phyloP scores from a whole-genome alignment of 2,113 vertebrate genomes.

The Tachuris rubrigastra region DNA sequence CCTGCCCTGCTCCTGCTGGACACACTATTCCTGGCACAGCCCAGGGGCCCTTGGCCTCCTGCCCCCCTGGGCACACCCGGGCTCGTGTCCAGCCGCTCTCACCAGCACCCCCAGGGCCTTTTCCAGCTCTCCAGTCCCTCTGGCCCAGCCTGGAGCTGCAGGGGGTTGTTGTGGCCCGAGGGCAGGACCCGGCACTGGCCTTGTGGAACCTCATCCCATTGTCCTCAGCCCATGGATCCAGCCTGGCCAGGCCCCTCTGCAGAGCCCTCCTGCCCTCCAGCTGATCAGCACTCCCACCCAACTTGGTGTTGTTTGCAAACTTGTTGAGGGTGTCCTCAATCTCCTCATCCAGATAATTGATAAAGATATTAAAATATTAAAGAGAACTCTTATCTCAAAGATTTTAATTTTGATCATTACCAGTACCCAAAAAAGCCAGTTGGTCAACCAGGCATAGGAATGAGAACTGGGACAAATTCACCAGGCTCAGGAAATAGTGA shows the following conservation, averaged over 20 bases:
- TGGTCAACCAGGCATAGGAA: background rate
- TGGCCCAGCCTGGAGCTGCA: background rate
- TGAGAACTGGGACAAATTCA: background rate
- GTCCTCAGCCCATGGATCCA: background rate
- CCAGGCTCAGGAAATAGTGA: background rate
- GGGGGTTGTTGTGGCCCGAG: background rate
- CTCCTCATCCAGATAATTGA: background rate
- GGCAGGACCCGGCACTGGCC: background rate
- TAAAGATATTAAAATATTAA: background rate
- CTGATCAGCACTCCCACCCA: background rate
- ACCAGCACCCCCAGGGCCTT: background rate
- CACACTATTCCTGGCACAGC: accelerated
- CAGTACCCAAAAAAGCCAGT: background rate
- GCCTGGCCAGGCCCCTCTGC: background rate
- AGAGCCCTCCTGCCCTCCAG: background rate
- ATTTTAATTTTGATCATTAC: background rate
- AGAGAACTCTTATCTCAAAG: background rate
- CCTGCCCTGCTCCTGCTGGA: background rate
- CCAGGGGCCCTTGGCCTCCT: background rate
- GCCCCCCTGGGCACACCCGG: background rate
- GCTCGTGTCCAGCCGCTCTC: accelerated
- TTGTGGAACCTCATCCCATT: background rate
- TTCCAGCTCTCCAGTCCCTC: background rate
- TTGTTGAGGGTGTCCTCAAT: background rate
- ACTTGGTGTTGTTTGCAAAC: too few species aligned